Evolutionary conservation across 2,888 invertebrate species (phyloP).

Genomic region (Mythimna vitellina): DNA sequence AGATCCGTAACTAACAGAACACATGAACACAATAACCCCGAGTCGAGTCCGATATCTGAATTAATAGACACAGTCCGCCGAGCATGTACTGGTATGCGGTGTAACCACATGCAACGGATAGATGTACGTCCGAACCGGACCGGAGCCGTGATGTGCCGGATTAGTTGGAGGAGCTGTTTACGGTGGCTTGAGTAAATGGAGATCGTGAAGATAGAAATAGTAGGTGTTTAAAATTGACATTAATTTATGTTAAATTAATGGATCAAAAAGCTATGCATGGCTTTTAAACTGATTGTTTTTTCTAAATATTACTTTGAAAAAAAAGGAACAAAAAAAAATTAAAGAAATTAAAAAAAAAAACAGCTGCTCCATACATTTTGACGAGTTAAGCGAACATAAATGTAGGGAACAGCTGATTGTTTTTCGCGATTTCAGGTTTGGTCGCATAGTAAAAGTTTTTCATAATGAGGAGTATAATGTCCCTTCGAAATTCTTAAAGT

Average conservation of each 20-base stretch:
- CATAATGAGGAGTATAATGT: too few relatives aligned
- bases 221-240: background rate
- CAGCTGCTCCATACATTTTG: too few relatives aligned
- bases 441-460: too few relatives aligned
- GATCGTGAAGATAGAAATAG: background rate
- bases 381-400: too few relatives aligned
- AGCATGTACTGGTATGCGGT: constrained; percentile 34
- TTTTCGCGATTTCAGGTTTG: too few relatives aligned
- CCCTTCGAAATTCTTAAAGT: too few relatives aligned
- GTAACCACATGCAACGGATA: constrained; percentile 29
- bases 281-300: too few relatives aligned
- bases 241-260: too few relatives aligned
- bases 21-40: constrained; percentile 13
- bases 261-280: background rate
- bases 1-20: constrained; percentile 18
- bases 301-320: too few relatives aligned
- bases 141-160: constrained; percentile 23
- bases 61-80: constrained; percentile 34
- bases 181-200: constrained; percentile 7
- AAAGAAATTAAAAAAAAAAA: too few relatives aligned
- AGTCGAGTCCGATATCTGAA: constrained; percentile 31
- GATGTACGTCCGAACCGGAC: constrained; percentile 4
- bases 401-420: too few relatives aligned
- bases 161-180: constrained; percentile 18
- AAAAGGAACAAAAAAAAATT: too few relatives aligned